phyloP scores from a whole-genome alignment of 2,113 vertebrate species.

The Equus quagga region DNA sequence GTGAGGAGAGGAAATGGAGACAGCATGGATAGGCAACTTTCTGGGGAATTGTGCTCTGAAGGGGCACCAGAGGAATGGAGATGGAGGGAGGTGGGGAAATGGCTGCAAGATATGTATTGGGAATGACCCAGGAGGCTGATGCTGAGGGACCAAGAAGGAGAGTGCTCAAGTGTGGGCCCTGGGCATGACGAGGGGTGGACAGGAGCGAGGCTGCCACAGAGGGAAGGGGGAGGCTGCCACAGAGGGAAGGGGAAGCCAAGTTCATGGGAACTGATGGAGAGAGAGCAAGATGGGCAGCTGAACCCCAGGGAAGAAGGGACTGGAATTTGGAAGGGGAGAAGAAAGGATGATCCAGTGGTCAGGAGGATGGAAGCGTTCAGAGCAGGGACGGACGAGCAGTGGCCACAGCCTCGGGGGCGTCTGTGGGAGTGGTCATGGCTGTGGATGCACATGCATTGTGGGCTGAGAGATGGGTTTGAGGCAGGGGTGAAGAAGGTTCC shows the following conservation, averaged over 20 bases:
- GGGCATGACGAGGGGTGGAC: too few species aligned
- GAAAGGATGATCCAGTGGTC: background rate
- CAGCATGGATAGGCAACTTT: background rate
- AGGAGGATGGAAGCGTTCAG: background rate
- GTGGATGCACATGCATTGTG: rapidly evolving
- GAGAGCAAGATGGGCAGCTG: background rate
- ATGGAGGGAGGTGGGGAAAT: background rate
- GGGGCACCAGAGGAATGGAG: background rate
- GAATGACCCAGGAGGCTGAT: background rate
- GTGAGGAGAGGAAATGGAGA: background rate
- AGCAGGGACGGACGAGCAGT: background rate
- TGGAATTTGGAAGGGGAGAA: background rate
- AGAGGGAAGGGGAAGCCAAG: background rate
- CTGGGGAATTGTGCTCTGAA: background rate
- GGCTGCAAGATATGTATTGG: background rate
- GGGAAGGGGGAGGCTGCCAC: background rate
- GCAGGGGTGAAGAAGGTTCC: background rate
- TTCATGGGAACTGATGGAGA: background rate
- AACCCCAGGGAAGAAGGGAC: too few species aligned
- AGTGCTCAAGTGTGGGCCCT: background rate
- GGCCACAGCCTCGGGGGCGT: background rate
- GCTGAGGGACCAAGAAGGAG: too few species aligned
- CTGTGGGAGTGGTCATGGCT: background rate
- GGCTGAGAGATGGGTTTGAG: rapidly evolving
- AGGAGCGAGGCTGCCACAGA: background rate